Conservation (phyloP, 1,140 invertebrate species). For the Papilio machaon region DNA sequence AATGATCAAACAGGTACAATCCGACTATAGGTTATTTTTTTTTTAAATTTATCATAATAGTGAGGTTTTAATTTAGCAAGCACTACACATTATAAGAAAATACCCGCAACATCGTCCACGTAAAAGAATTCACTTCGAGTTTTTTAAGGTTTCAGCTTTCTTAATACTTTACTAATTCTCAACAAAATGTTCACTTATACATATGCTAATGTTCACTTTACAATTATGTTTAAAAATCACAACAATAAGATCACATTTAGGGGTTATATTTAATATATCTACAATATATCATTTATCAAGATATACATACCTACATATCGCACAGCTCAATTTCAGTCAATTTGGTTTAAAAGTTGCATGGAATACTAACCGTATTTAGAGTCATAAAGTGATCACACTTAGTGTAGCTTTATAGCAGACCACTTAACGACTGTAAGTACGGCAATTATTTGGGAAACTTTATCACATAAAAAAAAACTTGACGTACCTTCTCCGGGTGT, state of each 20-base stretch:
- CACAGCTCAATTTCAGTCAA: too few relatives aligned
- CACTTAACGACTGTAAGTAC: too few relatives aligned
- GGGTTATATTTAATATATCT: too few relatives aligned
- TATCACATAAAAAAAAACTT: background rate
- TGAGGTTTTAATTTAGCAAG: background rate
- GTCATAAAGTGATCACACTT: too few relatives aligned
- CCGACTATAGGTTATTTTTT: background rate
- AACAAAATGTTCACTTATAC: background rate
- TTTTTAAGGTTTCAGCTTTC: background rate
- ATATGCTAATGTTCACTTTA: too few relatives aligned
- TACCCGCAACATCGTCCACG: background rate
- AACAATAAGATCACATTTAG: too few relatives aligned
- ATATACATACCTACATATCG: too few relatives aligned
- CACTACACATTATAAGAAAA: background rate
- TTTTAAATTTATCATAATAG: background rate
- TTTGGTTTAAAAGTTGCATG: too few relatives aligned
- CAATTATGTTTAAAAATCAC: too few relatives aligned
- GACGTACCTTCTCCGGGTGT: constrained; percentile 71
- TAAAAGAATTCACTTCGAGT: background rate
- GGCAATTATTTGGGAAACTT: background rate
- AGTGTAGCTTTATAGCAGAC: too few relatives aligned
- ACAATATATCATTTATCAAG: too few relatives aligned
- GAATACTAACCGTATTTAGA: too few relatives aligned
- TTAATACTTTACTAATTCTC: background rate
- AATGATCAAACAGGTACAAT: constrained; percentile 3